Evolutionary conservation across 2,888 invertebrate species (phyloP).

Genomic region (Molanna angustata): DNA sequence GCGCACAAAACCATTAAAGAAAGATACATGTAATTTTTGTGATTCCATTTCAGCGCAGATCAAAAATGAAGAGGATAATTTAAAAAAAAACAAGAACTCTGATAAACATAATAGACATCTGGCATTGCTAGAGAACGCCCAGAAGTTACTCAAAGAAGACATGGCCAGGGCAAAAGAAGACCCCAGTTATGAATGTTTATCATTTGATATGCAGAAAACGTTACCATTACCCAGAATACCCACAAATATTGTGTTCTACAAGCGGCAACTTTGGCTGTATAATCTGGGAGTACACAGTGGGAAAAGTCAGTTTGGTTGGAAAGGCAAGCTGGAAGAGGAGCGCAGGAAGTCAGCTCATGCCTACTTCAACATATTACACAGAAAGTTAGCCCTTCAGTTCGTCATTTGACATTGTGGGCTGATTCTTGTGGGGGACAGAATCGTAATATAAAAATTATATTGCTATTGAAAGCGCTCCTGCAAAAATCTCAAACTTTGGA

Average conservation of each 20-base stretch:
- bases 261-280: constrained; percentile 35
- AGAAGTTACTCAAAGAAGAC: constrained; percentile 22
- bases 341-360: constrained; percentile 36
- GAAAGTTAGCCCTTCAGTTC: constrained; percentile 1
- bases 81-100: constrained; percentile 15
- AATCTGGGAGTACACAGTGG: constrained; percentile 34
- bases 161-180: constrained; percentile 13
- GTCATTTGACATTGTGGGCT: constrained; percentile 31
- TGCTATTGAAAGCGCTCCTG: background rate
- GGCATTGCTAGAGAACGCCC: constrained; percentile 13
- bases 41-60: constrained; percentile 10
- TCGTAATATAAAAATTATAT: background rate
- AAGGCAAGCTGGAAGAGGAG: constrained; percentile 34
- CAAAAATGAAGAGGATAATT: constrained; percentile 12
- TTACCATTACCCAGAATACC: constrained; percentile 34
- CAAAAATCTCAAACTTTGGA: too few species aligned
- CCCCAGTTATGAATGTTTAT: constrained; percentile 21
- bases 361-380: constrained; percentile 32
- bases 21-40: constrained; percentile 26
- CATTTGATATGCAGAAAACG: constrained; percentile 35
- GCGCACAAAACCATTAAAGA: constrained; percentile 17
- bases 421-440: constrained; percentile 1
- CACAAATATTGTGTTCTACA: constrained; percentile 35
- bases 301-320: constrained; percentile 34
- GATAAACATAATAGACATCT: constrained; percentile 17